Conservation (phyloP, 1,140 invertebrate species). For the Rhagoletis zephyria region DNA sequence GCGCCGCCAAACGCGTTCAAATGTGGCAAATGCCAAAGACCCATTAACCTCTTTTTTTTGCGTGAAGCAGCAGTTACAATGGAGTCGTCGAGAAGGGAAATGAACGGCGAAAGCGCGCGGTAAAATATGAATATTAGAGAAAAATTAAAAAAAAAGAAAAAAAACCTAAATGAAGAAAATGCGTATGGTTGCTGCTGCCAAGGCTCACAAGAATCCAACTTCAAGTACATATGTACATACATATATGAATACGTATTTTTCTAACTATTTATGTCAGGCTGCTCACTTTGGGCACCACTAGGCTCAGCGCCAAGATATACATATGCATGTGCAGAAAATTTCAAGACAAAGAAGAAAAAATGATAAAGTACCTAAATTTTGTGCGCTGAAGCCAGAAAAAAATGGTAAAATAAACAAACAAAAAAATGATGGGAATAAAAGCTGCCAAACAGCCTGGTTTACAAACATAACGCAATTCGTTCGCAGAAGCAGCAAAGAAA, state of each 20-base stretch:
- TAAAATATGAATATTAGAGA: background rate
- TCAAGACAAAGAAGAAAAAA: background rate
- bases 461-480: background rate
- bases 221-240: background rate
- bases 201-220: background rate
- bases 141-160: background rate
- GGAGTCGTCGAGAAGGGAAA: background rate
- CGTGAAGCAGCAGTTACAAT: background rate
- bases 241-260: too few relatives aligned
- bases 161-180: background rate
- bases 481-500: background rate
- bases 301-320: background rate
- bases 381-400: too few relatives aligned
- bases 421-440: too few relatives aligned
- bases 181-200: background rate
- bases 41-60: conserved; percentile 27
- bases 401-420: background rate
- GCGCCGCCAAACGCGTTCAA: background rate
- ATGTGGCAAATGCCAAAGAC: conserved; percentile 28
- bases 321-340: background rate
- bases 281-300: background rate
- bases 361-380: too few relatives aligned
- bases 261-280: too few relatives aligned
- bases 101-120: background rate
- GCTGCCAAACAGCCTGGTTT: background rate